Base-by-base conservation (phyloP, 2,113 vertebrate genomes). In the Gobius niger region DNA sequence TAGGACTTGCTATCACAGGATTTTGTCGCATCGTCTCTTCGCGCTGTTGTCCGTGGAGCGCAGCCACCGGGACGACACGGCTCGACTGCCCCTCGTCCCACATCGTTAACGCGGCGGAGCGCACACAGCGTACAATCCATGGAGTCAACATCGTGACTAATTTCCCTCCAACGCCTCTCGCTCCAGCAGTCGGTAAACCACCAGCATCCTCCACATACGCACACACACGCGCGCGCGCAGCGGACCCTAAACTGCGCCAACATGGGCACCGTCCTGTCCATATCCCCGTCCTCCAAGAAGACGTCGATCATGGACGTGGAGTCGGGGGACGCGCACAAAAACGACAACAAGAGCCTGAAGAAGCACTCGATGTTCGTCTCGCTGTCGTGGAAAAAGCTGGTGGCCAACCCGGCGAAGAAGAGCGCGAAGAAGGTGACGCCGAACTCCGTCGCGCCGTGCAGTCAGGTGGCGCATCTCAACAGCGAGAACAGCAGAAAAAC, bases 211-310 rank as follows among this genome's bases (percentile, higher is more conserved):
- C 78, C 47, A 76, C 80, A 70, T 77, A 34, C 24, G 5, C 24
- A 34, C 24, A 34, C 24, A 34, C 24, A 34, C 24, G 5, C 24
- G 5, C 24, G 24, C 24, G 24, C 24, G 24, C 24, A 4, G 54
- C 54, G 74, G 62, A 81, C 57, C 76, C 19, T n/a, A n/a, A 15
- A 68, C 71, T 77, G 70, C 9, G 77, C 85, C 82, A 76, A 44
- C 71, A 99, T 99, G 97, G 97, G 97, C 65, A 96, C 96, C 75
- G 95, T 96, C 71, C 93, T 98, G 66, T 99, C 96, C 4, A 91
- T 99, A 67, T 95, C 95, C 9, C 95, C 96, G 14, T 59, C 80
- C 41, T 75, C 74, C 6, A 92, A 93, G 80, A 97, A 96, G 81
- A 92, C 91, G 16, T 84, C 89, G 10, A 87, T 89, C 10, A 86